Percentiles rank a stretch among this genome's conserved stretches.
phyloP scores from a whole-genome alignment of 2,797 vertebrate genomes.

The Catostomus latipinnis region DNA sequence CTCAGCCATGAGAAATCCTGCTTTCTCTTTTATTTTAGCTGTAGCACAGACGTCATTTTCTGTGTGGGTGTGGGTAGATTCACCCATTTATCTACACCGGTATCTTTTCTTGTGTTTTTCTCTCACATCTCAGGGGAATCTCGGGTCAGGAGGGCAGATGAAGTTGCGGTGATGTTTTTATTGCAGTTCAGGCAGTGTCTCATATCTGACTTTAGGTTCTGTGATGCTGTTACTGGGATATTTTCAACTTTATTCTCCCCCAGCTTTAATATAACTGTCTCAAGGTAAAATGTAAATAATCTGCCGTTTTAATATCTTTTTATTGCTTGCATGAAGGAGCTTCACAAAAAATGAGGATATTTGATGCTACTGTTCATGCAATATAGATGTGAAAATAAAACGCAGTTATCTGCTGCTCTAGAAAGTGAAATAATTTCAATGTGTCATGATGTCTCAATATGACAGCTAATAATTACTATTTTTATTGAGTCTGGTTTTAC shows the following conservation, averaged over 20 bases:
- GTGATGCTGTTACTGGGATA: slow-evolving; percentile 1
- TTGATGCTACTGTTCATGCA: slow-evolving; percentile 10
- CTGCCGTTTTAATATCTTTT: slow-evolving; percentile 21
- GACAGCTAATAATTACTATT: slow-evolving; percentile 7
- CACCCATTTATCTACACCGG: slow-evolving; percentile 19
- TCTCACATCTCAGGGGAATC: slow-evolving; percentile 3
- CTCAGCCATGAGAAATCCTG: slow-evolving; percentile 34
- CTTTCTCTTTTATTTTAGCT: slow-evolving; percentile 41
- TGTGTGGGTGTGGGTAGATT: slow-evolving; percentile 21
- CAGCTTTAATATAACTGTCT: slow-evolving; percentile 16
- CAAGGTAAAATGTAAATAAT: slow-evolving; percentile 32
- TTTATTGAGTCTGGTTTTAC: background rate
- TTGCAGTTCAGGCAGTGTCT: background rate
- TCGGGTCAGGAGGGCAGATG: slow-evolving; percentile 25
- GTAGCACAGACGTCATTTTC: slow-evolving; percentile 23
- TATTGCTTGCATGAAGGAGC: slow-evolving; percentile 6
- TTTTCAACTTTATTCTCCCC: background rate
- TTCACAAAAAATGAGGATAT: slow-evolving; percentile 1
- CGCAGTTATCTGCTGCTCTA: slow-evolving; percentile 12
- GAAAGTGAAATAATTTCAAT: slow-evolving; percentile 9
- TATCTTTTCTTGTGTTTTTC: slow-evolving; percentile 1
- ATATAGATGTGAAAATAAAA: slow-evolving; percentile 22
- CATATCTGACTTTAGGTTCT: slow-evolving; percentile 7
- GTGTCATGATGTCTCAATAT: background rate
- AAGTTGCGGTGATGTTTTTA: slow-evolving; percentile 27